Conservation (phyloP, 35 echinoderm and acorn worm species). For the Strongylocentrotus purpuratus region DNA sequence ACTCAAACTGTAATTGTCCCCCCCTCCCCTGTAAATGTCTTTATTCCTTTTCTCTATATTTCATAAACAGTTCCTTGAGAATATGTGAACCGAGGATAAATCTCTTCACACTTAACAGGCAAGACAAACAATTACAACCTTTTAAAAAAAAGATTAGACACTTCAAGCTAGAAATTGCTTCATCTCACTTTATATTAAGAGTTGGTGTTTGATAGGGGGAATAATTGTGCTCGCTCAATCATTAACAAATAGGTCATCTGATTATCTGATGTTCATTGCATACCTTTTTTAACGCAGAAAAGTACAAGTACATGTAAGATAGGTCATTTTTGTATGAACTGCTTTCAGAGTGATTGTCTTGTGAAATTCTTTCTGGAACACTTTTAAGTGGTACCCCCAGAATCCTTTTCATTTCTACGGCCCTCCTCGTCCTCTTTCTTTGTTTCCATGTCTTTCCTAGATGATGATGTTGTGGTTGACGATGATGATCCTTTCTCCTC, state of each 20-base stretch:
- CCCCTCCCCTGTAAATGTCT: not conserved
- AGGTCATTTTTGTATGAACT: not conserved
- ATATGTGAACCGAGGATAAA: not conserved
- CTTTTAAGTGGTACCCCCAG: not conserved
- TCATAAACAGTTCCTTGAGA: not conserved
- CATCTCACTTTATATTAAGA: not conserved
- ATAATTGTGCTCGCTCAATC: not conserved
- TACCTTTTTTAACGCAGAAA: not conserved
- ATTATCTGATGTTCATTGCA: not conserved
- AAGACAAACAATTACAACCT: not conserved
- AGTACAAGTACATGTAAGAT: not conserved
- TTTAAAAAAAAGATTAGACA: not conserved
- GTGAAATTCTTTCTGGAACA: not conserved
- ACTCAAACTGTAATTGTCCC: too few species aligned
- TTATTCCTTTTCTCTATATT: not conserved
- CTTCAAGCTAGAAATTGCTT: not conserved
- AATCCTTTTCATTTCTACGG: not conserved
- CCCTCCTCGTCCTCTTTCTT: not conserved
- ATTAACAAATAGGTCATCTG: not conserved
- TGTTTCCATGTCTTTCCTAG: not conserved
- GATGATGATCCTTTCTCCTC: not conserved
- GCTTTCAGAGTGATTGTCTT: not conserved
- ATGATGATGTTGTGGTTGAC: not conserved
- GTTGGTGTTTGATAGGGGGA: not conserved
- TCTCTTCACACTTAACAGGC: not conserved